These are phyloP conservation scores for Brachyptera putata DNA, from an alignment of 2,888 invertebrate genomes.

Conservation along the genomic window DNA sequence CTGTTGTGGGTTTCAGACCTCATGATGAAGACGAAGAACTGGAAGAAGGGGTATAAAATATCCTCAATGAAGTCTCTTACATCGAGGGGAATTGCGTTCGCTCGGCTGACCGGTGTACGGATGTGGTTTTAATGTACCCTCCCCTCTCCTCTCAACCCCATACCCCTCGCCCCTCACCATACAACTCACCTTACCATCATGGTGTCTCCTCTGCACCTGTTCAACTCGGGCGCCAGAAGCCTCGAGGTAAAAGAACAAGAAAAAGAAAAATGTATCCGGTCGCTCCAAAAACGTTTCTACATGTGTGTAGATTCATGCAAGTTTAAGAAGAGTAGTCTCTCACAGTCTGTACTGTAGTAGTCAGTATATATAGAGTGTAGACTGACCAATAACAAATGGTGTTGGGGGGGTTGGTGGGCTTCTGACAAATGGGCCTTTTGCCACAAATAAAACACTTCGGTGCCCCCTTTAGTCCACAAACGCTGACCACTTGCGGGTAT, in stretches of 20 bases:
- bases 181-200: too few relatives aligned
- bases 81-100: constrained; percentile 1
- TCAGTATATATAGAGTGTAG: not conserved
- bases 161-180: too few relatives aligned
- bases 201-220: constrained; percentile 4
- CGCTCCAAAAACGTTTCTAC: constrained; percentile 3
- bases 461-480: constrained; percentile 4
- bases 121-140: constrained; percentile 16
- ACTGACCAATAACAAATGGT: constrained; percentile 19
- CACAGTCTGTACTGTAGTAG: too few relatives aligned
- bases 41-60: too few relatives aligned
- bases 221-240: constrained; percentile 17
- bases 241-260: constrained; percentile 15
- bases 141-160: not conserved
- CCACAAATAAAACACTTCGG: constrained; percentile 20
- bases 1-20: too few relatives aligned
- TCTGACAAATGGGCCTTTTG: constrained; percentile 22
- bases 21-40: too few relatives aligned
- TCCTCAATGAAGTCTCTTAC: constrained; percentile 9
- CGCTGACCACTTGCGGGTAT: constrained; percentile 8
- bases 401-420: constrained; percentile 15
- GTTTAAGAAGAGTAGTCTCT: too few relatives aligned
- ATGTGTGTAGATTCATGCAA: not conserved
- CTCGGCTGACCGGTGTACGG: constrained; percentile 17
- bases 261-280: constrained; percentile 15